Evolutionary conservation across 2,113 vertebrate species (phyloP).

Genomic region (Elephantulus edwardii): DNA sequence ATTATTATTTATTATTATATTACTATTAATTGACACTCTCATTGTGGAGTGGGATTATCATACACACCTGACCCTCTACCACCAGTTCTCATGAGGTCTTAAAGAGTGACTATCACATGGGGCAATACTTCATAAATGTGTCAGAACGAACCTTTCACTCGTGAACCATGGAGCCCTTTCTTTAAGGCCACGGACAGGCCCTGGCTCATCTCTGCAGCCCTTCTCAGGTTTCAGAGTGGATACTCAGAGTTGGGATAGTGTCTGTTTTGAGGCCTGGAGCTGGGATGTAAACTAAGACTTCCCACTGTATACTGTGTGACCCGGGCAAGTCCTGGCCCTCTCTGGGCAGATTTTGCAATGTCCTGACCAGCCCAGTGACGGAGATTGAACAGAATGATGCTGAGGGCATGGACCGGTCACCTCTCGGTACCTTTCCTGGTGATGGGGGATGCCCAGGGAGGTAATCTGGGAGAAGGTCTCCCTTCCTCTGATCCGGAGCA

Average conservation of each 20-base stretch:
- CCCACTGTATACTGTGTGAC: not conserved
- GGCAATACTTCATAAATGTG: not conserved
- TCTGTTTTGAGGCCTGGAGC: not conserved
- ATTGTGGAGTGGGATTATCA: not conserved
- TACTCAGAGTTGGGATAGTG: too few species aligned
- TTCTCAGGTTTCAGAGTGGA: not conserved
- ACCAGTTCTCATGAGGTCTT: not conserved
- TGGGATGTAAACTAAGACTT: not conserved
- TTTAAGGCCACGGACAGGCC: not conserved
- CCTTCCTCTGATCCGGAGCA: not conserved
- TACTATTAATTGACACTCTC: too few species aligned
- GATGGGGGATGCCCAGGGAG: not conserved
- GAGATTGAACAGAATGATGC: not conserved
- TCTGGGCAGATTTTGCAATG: not conserved
- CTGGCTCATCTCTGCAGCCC: not conserved
- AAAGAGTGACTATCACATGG: not conserved
- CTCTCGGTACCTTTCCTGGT: not conserved
- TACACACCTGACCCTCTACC: not conserved
- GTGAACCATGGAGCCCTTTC: not conserved
- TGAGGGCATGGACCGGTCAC: not conserved
- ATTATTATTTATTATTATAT: too few species aligned
- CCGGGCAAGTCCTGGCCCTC: conserved; percentile 11
- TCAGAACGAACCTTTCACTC: not conserved
- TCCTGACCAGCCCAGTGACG: not conserved
- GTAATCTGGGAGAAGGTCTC: not conserved